Conservation (phyloP, 2,113 vertebrate species). For the Ctenodactylus gundi region DNA sequence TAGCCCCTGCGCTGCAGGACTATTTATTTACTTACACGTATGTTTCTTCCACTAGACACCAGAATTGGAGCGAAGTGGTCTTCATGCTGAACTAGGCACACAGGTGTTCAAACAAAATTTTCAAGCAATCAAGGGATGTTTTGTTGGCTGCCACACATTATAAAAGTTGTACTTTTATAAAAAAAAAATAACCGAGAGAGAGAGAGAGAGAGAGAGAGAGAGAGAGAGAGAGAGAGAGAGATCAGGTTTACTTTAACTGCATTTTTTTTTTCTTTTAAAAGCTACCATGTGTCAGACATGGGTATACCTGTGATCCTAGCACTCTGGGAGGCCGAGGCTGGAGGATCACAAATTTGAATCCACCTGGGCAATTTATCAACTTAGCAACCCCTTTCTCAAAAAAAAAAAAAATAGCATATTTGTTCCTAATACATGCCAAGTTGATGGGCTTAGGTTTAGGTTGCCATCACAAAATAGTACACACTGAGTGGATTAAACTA, state of each 20-base stretch:
- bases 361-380: no score
- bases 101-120: not conserved
- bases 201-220: no score
- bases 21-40: not conserved
- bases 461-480: not conserved
- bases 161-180: not conserved
- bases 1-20: not conserved
- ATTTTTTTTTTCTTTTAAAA: constrained; percentile 27
- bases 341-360: no score
- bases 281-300: no score
- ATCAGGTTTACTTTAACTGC: not conserved
- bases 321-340: no score
- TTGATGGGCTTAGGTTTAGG: not conserved
- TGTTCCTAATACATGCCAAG: not conserved
- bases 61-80: not conserved
- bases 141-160: not conserved
- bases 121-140: not conserved
- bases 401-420: no score
- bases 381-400: no score
- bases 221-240: no score
- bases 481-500: not conserved
- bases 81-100: not conserved
- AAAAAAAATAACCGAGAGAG: no score
- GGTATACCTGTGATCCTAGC: no score
- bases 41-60: not conserved